Conservation (phyloP, 2,797 vertebrate species). For the Notamacropus eugenii region DNA sequence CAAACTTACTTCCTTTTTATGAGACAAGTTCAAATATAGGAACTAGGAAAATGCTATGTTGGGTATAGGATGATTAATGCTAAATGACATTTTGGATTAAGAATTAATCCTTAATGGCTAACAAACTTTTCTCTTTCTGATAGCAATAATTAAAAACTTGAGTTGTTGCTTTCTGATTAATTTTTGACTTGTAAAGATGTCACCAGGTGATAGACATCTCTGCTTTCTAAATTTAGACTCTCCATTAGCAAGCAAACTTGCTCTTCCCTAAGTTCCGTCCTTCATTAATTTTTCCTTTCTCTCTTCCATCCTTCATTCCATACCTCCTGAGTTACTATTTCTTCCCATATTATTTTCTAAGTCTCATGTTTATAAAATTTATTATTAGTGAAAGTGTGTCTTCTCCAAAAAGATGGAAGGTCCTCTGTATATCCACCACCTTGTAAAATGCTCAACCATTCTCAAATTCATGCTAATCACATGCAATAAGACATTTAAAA, state of each 20-base stretch:
- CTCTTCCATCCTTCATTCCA: background rate
- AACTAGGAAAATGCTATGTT: background rate
- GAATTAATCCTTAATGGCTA: constrained; percentile 33
- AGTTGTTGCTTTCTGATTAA: background rate
- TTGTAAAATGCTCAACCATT: background rate
- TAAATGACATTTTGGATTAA: constrained; percentile 39
- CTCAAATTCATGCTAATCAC: constrained; percentile 17
- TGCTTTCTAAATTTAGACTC: constrained; percentile 43
- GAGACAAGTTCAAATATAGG: constrained; percentile 15
- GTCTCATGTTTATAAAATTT: background rate
- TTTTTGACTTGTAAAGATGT: constrained; percentile 39
- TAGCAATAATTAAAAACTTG: constrained; percentile 41
- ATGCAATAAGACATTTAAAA: constrained; percentile 30
- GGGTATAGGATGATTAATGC: constrained; percentile 16
- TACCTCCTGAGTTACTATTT: background rate
- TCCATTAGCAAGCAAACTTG: background rate
- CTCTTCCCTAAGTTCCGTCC: background rate
- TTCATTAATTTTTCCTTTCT: background rate
- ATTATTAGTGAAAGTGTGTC: background rate
- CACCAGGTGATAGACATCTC: background rate
- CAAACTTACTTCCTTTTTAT: constrained; percentile 1
- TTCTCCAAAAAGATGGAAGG: background rate
- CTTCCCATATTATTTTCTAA: background rate
- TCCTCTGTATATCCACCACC: background rate
- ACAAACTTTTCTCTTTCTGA: constrained; percentile 36